These are phyloP conservation scores for Hydropotes inermis DNA, from an alignment of 2,113 vertebrate species.

Conservation along the genomic window DNA sequence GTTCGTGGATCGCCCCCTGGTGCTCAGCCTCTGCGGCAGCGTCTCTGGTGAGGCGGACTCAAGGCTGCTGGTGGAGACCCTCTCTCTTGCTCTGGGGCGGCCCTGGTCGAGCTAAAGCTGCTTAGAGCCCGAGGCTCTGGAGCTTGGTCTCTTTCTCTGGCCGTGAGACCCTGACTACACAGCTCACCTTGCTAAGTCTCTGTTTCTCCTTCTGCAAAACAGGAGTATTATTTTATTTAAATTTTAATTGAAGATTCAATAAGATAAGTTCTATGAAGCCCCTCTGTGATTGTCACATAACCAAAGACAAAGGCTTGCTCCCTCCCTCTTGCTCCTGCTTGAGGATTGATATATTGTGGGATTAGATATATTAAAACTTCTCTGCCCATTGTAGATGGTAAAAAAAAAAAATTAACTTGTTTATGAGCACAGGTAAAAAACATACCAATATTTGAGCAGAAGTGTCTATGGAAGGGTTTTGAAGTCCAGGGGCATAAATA, in stretches of 20 bases:
- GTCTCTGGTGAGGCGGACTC: neutral
- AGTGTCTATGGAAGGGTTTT: neutral
- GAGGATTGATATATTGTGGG: too few relatives aligned
- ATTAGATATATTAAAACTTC: neutral
- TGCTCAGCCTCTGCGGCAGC: neutral
- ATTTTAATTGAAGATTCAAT: neutral
- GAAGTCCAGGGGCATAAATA: neutral
- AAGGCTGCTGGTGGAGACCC: neutral
- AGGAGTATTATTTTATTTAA: neutral
- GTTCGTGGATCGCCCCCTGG: fast-evolving
- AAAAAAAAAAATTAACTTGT: neutral
- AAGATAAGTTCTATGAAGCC: neutral
- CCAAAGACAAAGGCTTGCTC: neutral
- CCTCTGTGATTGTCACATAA: neutral
- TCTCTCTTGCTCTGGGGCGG: fast-evolving
- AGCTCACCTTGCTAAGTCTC: neutral
- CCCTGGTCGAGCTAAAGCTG: neutral
- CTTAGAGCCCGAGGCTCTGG: neutral
- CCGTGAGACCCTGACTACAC: neutral
- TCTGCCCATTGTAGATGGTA: neutral
- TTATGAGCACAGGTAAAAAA: neutral
- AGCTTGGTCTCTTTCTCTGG: neutral
- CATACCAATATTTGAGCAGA: neutral
- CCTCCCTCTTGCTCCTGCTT: neutral
- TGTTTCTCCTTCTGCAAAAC: neutral